phyloP scores from a whole-genome alignment of 2,888 invertebrate genomes.

The Ophonus ardosiacus region DNA sequence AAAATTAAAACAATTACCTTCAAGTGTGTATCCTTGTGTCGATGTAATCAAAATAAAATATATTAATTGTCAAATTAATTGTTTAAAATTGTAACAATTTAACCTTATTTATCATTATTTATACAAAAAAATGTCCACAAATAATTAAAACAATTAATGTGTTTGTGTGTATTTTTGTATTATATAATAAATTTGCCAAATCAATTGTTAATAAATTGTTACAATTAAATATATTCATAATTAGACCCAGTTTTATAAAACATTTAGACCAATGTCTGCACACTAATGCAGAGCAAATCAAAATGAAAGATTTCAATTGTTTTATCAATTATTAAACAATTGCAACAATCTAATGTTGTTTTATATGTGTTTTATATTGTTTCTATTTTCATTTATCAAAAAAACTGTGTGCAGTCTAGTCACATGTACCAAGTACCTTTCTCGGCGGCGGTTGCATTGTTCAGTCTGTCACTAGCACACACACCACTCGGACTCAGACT shows the following conservation, averaged over 20 bases:
- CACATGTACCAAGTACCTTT: slow-evolving; percentile 80
- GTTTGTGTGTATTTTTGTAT: neutral
- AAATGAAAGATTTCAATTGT: neutral
- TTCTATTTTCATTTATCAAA: neutral
- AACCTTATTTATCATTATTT: neutral
- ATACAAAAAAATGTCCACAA: too few relatives aligned
- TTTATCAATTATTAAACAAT: neutral
- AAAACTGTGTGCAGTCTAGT: neutral
- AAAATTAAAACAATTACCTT: too few relatives aligned
- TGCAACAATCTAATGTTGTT: neutral
- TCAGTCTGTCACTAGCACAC: slow-evolving; percentile 9
- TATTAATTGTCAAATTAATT: neutral
- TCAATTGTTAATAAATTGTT: neutral
- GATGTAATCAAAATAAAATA: neutral
- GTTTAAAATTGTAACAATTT: neutral
- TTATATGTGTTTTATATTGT: neutral
- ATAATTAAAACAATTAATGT: too few relatives aligned
- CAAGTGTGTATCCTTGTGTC: neutral
- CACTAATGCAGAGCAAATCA: too few relatives aligned
- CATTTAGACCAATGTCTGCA: too few relatives aligned
- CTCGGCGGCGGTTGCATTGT: slow-evolving; percentile 91
- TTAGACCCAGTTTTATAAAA: neutral
- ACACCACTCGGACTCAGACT: slow-evolving; percentile 13
- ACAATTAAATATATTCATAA: neutral
- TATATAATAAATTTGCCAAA: neutral